phyloP scores from a whole-genome alignment of 2,888 invertebrate species.

The Lasius fuliginosus region DNA sequence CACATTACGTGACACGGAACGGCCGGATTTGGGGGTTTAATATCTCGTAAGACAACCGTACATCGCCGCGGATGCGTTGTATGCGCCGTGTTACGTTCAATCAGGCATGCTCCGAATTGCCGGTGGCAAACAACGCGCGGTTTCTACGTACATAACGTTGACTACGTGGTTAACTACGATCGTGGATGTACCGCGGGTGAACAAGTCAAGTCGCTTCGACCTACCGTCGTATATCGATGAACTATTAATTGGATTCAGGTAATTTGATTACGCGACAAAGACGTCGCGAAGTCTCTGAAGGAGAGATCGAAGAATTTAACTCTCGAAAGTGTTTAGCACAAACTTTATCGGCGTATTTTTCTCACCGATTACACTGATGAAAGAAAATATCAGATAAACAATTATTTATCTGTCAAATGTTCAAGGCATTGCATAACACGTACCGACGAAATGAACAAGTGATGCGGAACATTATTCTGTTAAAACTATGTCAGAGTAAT shows the following conservation, averaged over 20 bases:
- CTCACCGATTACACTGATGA: not conserved
- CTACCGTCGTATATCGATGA: constrained; percentile 69
- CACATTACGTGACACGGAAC: constrained; percentile 7
- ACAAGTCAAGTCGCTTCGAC: constrained; percentile 55
- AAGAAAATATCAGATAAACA: not conserved
- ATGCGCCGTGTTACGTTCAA: constrained; percentile 67
- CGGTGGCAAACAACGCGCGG: constrained; percentile 71
- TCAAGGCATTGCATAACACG: not conserved
- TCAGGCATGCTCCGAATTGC: constrained; percentile 70
- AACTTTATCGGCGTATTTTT: not conserved
- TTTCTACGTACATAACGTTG: constrained; percentile 68
- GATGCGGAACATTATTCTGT: constrained; percentile 29
- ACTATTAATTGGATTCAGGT: constrained; percentile 78
- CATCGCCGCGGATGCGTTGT: constrained; percentile 25
- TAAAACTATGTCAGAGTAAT: constrained; percentile 24
- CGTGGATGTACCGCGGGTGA: constrained; percentile 50
- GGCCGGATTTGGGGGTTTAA: constrained; percentile 28
- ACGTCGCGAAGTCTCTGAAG: constrained; percentile 31
- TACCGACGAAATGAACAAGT: constrained; percentile 30
- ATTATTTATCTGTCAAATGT: not conserved
- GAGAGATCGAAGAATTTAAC: not conserved
- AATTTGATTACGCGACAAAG: constrained; percentile 79
- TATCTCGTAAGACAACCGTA: constrained; percentile 61
- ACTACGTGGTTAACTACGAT: constrained; percentile 70
- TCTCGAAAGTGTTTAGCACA: not conserved